Evolutionary conservation across 1,140 invertebrate genomes (phyloP), one percentile per base, ranked within the genome.

Genomic region (Aphis craccivora): DNA sequence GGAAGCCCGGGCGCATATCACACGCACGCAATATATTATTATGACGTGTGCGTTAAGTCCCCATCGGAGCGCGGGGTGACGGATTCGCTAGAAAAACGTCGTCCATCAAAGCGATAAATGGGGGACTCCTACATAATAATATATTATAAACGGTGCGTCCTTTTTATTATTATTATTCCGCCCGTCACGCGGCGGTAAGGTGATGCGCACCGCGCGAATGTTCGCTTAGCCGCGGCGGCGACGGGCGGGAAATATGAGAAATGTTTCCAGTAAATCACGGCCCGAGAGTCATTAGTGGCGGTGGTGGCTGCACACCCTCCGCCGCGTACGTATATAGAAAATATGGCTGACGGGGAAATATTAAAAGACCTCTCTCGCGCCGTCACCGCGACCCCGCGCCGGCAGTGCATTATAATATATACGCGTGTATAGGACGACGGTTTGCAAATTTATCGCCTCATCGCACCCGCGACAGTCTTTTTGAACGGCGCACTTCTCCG

Each of bases 71-170:
- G 60, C 30, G 60, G 60, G 60, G 40, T 48, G 76, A 92, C 91
- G 51, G 90, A 83, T 83, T 83, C 67, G 90, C 55, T 18, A 83
- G 91, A 37, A 51, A 83, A 92, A 83, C 23, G 76, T 83, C 91
- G 91, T 92, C 91, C 67, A 92, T 92, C 91, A 92, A 81, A 81
- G n/a, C 91, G 91, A 92, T 92, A 92, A 53, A 92, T 92, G 91
- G 91, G 76, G 45, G 9, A 83, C 60, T 76, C 60, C 60, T 76
- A 76, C 60, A 76, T 76, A 35, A 76, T 76, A 76, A 76, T 76
- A 76, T 76, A 76, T 76, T 76, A 76, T 76, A 76, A 76, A 76
- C 30, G 30, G 83, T 45, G 91, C 76, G 91, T 83, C 43, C 45
- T 30, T 45, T 48, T 92, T 51, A 18, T 20, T 20, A 18, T 51